phyloP scores from a whole-genome alignment of 2,113 vertebrate species.

The Corvus moneduloides region DNA sequence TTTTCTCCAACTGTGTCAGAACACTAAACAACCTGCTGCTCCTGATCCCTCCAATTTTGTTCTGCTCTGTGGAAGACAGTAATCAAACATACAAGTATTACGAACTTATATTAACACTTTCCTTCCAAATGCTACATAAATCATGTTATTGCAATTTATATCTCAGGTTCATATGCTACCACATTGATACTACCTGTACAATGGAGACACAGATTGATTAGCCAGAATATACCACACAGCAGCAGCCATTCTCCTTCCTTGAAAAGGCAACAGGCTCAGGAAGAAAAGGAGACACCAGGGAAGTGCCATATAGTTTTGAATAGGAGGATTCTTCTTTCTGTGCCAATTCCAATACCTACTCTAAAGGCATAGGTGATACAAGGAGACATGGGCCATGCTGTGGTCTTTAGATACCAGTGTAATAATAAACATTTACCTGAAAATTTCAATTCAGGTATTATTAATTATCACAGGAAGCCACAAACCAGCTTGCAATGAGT shows the following conservation, averaged over 20 bases:
- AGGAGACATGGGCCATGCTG: background rate
- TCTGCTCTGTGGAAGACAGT: background rate
- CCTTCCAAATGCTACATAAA: background rate
- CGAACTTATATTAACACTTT: background rate
- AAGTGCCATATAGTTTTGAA: background rate
- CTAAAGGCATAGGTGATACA: background rate
- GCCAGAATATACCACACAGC: background rate
- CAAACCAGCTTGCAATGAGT: background rate
- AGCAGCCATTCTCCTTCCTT: background rate
- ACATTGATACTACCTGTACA: background rate
- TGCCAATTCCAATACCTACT: background rate
- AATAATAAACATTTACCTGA: background rate
- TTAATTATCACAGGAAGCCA: background rate
- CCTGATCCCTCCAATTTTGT: background rate
- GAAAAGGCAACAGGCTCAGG: background rate
- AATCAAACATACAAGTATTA: background rate
- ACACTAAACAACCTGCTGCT: background rate
- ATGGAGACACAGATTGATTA: background rate
- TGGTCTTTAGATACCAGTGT: background rate
- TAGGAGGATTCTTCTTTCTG: background rate
- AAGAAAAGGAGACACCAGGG: background rate
- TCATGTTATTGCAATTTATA: background rate
- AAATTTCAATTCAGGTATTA: background rate
- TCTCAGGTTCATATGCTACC: background rate
- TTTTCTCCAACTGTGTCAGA: background rate